Base-by-base conservation (phyloP, 2,113 vertebrate genomes). In the Myotis yumanensis region DNA sequence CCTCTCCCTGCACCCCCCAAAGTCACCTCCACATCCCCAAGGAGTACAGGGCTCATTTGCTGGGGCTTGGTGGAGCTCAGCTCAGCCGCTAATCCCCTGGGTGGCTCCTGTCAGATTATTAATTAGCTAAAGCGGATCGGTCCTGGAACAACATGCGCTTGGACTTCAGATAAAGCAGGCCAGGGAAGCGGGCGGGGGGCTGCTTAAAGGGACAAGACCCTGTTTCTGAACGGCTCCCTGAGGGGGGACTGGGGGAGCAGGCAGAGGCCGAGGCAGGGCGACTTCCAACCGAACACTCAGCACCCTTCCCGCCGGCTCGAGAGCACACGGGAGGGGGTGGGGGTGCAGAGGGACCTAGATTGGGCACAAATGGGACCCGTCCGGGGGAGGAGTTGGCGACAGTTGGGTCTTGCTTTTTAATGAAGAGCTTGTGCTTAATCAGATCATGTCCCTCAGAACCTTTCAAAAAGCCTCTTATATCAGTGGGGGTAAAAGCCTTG, bases 81-180 rank as follows among this genome's bases (percentile, higher is more conserved):
- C 98, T 98, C 98, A 94, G 96, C 96, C 73, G 97, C 98, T 98
- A 98, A 98, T 98, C 98, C 98, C 98, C 96, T 98, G 98, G 98
- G 98, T 98, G 98, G 98, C 98, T 98, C 98, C 98, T 98, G 98
- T 98, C 98, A 98, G 98, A 98, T 98, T 98, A 99, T 98, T 98
- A 98, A 99, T 98, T 98, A 98, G 98, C 98, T 98, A 98, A 98
- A 98, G 98, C 98, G 96, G 98, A 98, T 98, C 97, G 98, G 98
- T 98, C 98, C 98, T 98, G 98, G 98, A 98, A 98, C 97, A 98
- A 98, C 98, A 98, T 96, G 98, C 97, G 89, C 97, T 97, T 97
- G 98, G 98, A 98, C 98, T 98, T 98, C 98, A 98, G 98, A 98
- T 98, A 98, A 98, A 98, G 98, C 97, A 98, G 98, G 98, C 97